Base-by-base conservation (phyloP, 2,888 invertebrate species). In the Callyntrura sp. region DNA sequence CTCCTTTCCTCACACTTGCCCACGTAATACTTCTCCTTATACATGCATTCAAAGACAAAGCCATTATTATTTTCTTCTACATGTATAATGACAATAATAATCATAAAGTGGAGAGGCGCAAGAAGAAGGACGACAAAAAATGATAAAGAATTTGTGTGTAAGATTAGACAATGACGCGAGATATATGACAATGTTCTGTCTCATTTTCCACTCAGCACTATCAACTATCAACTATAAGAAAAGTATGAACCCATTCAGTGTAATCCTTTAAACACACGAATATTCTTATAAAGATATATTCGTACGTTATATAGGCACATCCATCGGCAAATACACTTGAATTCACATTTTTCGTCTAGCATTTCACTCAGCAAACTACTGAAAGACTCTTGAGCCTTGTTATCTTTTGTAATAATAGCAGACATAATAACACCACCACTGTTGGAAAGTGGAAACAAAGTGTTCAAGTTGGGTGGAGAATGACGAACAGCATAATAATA, bases 71-170 rank as follows among this genome's bases (percentile, higher is more conserved):
- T 79, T 45, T 43, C 43, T 17, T 35, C 68, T 51, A 20, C 0
- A 25, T 70, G 4, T 43, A 60, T 79, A 43, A 43, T n/a, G 20
- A 51, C 20, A 25, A 23, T 20, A 14, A 23, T 48, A 51, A 76
- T 57, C 43, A 79, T 79, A 60, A 76, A 55, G 51, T 76, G 23
- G 48, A 20, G 43, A 14, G 48, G 23, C n/a, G 28, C 6, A 57
- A 57, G 23, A 79, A 57, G 78, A 55, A 78, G 17, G 78, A 51
- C 65, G 85, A 62, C 45, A 62, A 60, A 62, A 57, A 82, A 65
- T 57, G 79, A 84, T 84, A 76, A 76, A 48, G 85, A 84, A 73
- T 62, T 84, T 73, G 73, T 73, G 73, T 85, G 62, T 51, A 82
- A 57, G 84, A 83, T 83, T 48, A 55, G 55, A 70, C 43, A n/a